Percentiles rank a stretch among this genome's conserved stretches.
phyloP scores from a whole-genome alignment of 2,113 vertebrate genomes.

The Eclectus roratus region DNA sequence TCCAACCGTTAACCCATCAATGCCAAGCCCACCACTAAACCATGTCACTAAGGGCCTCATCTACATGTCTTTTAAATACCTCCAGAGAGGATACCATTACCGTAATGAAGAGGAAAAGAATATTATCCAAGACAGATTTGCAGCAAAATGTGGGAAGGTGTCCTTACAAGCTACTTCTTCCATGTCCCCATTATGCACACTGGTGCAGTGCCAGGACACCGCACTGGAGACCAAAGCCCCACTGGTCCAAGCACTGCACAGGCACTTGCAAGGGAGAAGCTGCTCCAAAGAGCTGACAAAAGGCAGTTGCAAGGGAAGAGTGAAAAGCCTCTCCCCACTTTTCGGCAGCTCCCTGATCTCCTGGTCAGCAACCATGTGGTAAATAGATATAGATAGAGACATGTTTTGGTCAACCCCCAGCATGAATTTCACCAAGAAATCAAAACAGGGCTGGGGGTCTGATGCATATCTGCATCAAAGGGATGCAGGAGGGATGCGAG shows the following conservation, averaged over 20 bases:
- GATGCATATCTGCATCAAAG: neutral
- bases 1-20: neutral
- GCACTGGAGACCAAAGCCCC: neutral
- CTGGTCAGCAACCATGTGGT: neutral
- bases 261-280: neutral
- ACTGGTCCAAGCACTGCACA: accelerated
- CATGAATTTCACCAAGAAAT: neutral
- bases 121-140: neutral
- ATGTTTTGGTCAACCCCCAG: too few species aligned
- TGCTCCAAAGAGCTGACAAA: neutral
- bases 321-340: accelerated
- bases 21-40: neutral
- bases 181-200: accelerated
- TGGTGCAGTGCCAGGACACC: too few species aligned
- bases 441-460: accelerated
- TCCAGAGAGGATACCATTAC: neutral
- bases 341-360: neutral
- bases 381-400: accelerated
- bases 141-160: neutral
- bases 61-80: neutral
- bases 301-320: neutral
- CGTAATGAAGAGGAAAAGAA: neutral
- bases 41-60: neutral
- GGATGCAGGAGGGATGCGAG: neutral
- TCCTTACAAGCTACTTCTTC: neutral